Evolutionary conservation across 2,113 vertebrate genomes (phyloP).

Genomic region (Vombatus ursinus): DNA sequence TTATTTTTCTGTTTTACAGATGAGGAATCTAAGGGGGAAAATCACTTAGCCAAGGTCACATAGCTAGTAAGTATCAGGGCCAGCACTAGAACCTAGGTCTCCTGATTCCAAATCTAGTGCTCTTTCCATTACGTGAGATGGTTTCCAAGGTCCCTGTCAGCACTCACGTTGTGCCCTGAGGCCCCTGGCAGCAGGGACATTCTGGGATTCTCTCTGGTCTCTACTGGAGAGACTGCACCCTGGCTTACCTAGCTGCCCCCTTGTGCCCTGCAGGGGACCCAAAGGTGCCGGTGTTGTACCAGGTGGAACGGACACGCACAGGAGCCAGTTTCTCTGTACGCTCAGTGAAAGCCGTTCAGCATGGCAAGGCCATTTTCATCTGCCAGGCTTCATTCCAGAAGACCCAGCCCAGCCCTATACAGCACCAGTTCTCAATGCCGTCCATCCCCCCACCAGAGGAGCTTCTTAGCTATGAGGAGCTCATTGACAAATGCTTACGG

Average conservation of each 20-base stretch:
- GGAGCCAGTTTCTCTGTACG: slow-evolving; percentile 94
- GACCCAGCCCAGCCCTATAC: slow-evolving; percentile 87
- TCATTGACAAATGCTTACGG: slow-evolving; percentile 90
- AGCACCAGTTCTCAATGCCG: slow-evolving; percentile 96
- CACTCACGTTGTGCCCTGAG: neutral
- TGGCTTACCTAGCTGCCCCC: neutral
- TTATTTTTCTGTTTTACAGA: slow-evolving; percentile 2
- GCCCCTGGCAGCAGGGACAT: neutral
- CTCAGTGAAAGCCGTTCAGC: slow-evolving; percentile 93
- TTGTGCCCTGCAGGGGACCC: slow-evolving; percentile 88
- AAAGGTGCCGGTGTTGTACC: slow-evolving; percentile 92
- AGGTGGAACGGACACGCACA: slow-evolving; percentile 92
- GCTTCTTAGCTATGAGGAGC: slow-evolving; percentile 86
- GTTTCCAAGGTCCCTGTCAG: neutral
- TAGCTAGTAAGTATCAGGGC: neutral
- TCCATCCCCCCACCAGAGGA: slow-evolving; percentile 88
- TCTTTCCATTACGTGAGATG: neutral
- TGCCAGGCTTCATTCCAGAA: slow-evolving; percentile 95
- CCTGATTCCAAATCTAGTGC: neutral
- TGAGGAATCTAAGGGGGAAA: slow-evolving; percentile 13
- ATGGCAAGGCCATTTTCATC: slow-evolving; percentile 92
- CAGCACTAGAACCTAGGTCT: neutral
- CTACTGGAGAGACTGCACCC: neutral
- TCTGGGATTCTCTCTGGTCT: neutral
- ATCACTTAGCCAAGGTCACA: slow-evolving; percentile 14